Percentiles rank a stretch among this genome's conserved stretches.
These are phyloP conservation scores for Meta bourneti DNA, from an alignment of 2,888 invertebrate genomes.

Conservation along the genomic window DNA sequence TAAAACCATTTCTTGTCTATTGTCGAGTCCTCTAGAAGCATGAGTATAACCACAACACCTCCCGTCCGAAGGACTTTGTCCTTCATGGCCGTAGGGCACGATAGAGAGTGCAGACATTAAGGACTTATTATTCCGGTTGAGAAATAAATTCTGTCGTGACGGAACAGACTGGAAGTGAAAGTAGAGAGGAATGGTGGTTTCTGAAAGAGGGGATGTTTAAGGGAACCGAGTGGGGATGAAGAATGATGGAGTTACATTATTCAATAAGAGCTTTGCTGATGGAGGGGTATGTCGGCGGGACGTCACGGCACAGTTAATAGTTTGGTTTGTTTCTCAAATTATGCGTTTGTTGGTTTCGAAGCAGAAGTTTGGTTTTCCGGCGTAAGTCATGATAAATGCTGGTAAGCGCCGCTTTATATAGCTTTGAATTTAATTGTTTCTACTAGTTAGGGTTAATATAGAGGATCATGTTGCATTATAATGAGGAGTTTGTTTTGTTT, in stretches of 20 bases:
- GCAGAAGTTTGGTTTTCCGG: neutral
- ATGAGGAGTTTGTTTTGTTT: neutral
- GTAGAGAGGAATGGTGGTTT: neutral
- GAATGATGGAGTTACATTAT: neutral
- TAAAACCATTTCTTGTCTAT: neutral
- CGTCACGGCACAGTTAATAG: neutral
- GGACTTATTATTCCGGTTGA: conserved; percentile 3
- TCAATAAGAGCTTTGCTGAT: neutral
- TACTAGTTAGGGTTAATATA: neutral
- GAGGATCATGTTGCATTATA: neutral
- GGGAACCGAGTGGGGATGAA: neutral
- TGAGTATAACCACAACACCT: neutral
- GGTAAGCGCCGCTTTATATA: neutral
- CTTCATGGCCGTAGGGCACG: conserved; percentile 18
- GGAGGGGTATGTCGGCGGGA: neutral
- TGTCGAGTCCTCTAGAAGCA: neutral
- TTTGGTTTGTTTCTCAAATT: conserved; percentile 10
- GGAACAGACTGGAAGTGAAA: neutral
- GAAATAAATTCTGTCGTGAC: neutral
- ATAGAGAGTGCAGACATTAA: conserved; percentile 10
- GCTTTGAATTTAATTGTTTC: neutral
- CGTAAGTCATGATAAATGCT: neutral
- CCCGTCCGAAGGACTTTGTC: neutral
- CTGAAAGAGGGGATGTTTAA: neutral
- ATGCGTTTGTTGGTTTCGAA: neutral